Percentiles rank a stretch among this genome's conserved stretches.
phyloP scores from a whole-genome alignment of 2,113 vertebrate genomes.

The Solenodon paradoxus region DNA sequence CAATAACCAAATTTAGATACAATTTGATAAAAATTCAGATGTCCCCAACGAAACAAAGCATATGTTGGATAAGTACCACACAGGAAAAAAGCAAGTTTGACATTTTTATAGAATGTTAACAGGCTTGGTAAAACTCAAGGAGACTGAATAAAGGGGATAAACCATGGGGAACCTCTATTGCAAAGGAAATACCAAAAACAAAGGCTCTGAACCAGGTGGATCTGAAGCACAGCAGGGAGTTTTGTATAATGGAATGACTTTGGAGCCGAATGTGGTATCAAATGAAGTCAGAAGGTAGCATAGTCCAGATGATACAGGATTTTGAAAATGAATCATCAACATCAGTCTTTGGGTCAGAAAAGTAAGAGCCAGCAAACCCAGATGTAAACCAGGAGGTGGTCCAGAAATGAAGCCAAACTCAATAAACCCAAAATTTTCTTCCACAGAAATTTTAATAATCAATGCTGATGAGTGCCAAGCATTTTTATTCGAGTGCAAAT shows the following conservation, averaged over 20 bases:
- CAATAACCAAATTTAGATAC: neutral
- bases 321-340: neutral
- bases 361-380: neutral
- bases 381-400: neutral
- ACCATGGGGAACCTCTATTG: neutral
- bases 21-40: neutral
- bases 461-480: neutral
- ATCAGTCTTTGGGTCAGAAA: neutral
- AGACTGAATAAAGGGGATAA: neutral
- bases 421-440: neutral
- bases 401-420: neutral
- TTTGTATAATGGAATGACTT: neutral
- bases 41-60: neutral
- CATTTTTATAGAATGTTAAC: neutral
- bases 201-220: neutral
- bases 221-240: neutral
- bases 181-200: neutral
- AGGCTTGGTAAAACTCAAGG: neutral
- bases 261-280: neutral
- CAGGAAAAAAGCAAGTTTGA: neutral
- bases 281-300: neutral
- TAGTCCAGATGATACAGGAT: fast-evolving
- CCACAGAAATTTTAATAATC: neutral
- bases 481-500: neutral
- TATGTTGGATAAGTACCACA: neutral